These are phyloP conservation scores for Drosophila algonquin DNA, from an alignment of 2,888 invertebrate species.

Conservation along the genomic window DNA sequence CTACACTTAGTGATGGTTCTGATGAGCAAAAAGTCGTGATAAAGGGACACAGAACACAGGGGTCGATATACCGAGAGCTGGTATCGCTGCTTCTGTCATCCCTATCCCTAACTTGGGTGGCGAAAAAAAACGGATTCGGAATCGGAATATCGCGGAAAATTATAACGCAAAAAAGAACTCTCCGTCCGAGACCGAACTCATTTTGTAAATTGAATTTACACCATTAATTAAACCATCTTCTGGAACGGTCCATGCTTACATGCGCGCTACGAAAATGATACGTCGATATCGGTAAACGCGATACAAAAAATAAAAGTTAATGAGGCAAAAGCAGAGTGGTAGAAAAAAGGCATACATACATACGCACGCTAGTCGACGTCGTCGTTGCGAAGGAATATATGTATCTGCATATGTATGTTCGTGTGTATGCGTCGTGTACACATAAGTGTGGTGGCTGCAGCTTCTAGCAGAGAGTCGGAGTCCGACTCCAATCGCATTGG, in stretches of 20 bases:
- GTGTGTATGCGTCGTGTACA: constrained; percentile 54
- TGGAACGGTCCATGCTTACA: constrained; percentile 5
- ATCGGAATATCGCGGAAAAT: constrained; percentile 33
- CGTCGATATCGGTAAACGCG: constrained; percentile 23
- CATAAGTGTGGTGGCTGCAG: constrained; percentile 56
- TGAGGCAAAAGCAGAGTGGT: constrained; percentile 29
- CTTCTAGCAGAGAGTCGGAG: constrained; percentile 52
- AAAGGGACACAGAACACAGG: no score
- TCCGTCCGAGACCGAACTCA: constrained; percentile 2
- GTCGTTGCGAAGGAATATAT: constrained; percentile 71
- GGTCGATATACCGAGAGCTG: no score
- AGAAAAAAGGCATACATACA: constrained; percentile 70
- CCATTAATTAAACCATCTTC: constrained; percentile 7
- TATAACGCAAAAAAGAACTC: constrained; percentile 34
- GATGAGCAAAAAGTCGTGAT: no score
- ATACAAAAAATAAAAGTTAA: constrained; percentile 14
- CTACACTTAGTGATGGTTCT: no score
- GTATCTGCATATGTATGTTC: constrained; percentile 58
- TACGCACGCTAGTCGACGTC: constrained; percentile 57
- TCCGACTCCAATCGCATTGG: not conserved
- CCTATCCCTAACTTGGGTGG: constrained; percentile 17
- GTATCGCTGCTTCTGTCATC: no score
- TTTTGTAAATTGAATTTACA: constrained; percentile 33
- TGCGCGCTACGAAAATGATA: constrained; percentile 15
- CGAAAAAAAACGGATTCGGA: constrained; percentile 35